These are phyloP conservation scores for Temnothorax unifasciatus DNA, from an alignment of 2,888 invertebrate genomes.

Conservation along the genomic window DNA sequence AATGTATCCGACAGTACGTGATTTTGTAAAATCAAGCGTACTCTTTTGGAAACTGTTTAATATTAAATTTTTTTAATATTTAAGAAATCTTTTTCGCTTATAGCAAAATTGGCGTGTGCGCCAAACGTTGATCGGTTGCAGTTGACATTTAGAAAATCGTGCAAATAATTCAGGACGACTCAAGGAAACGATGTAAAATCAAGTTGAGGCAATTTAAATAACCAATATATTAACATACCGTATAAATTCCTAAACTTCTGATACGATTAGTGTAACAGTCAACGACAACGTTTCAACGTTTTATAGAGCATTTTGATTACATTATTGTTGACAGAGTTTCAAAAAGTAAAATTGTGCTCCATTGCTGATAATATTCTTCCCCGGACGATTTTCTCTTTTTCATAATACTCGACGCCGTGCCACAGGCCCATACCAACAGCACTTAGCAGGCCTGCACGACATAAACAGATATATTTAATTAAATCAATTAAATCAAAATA, in stretches of 20 bases:
- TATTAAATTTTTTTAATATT: background rate
- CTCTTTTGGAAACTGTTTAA: background rate
- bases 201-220: background rate
- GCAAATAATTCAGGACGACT: background rate
- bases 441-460: constrained; percentile 91
- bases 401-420: constrained; percentile 98
- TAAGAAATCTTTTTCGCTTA: background rate
- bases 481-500: no score
- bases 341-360: constrained; percentile 88
- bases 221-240: background rate
- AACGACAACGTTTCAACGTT: background rate
- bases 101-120: background rate
- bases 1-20: background rate
- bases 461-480: constrained; percentile 12
- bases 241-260: background rate
- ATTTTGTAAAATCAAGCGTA: background rate
- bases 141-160: background rate
- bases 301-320: background rate
- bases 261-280: background rate
- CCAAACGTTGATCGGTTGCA: background rate
- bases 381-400: constrained; percentile 97
- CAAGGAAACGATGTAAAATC: background rate
- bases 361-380: constrained; percentile 96
- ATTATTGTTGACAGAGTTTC: constrained; percentile 4
- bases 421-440: constrained; percentile 98